These are phyloP conservation scores for Poecilia picta DNA, from an alignment of 2,797 vertebrate genomes.

Conservation along the genomic window DNA sequence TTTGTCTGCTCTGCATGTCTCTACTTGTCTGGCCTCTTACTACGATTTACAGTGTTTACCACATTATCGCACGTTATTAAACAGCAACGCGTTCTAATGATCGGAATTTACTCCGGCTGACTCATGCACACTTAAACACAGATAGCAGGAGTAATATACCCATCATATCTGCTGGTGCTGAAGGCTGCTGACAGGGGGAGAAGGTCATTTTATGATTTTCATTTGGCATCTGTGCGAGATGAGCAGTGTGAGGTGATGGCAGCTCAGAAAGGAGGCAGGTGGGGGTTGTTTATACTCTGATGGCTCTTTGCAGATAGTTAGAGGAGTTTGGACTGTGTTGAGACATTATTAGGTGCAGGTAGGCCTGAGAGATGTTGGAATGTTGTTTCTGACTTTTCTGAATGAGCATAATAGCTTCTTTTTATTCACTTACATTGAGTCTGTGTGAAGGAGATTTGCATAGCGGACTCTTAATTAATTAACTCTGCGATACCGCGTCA, in stretches of 20 bases:
- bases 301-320: conserved; percentile 7
- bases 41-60: conserved; percentile 41
- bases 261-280: conserved; percentile 44
- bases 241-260: conserved; percentile 55
- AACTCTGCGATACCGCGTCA: conserved; percentile 16
- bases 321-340: conserved; percentile 31
- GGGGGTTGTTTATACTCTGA: conserved; percentile 14
- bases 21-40: conserved; percentile 39
- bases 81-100: conserved; percentile 57
- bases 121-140: conserved; percentile 25
- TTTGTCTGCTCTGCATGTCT: conserved; percentile 55
- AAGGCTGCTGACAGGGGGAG: conserved; percentile 69
- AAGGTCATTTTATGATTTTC: conserved; percentile 60
- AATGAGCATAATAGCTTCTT: conserved; percentile 51
- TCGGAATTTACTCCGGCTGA: conserved; percentile 37
- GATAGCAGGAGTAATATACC: conserved; percentile 46
- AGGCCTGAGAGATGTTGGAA: not conserved
- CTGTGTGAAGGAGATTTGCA: conserved; percentile 42
- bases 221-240: conserved; percentile 31
- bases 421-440: conserved; percentile 54
- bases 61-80: conserved; percentile 53
- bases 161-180: conserved; percentile 71
- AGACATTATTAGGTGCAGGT: conserved; percentile 33
- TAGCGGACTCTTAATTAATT: conserved; percentile 19
- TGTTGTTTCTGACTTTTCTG: conserved; percentile 18